These are phyloP conservation scores for Luffia ferchaultella DNA, from an alignment of 2,888 invertebrate species.

Conservation along the genomic window DNA sequence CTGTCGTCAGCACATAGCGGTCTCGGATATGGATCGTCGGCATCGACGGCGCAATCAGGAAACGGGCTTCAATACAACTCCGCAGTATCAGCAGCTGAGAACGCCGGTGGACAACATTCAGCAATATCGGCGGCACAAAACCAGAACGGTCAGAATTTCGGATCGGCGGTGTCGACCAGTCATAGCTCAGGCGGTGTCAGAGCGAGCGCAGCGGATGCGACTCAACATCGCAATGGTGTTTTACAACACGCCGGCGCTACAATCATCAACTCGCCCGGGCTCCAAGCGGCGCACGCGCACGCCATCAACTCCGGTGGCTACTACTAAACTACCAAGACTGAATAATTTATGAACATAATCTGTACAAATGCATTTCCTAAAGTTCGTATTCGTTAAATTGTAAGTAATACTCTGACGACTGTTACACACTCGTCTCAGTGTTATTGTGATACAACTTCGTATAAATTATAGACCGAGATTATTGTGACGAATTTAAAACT, in stretches of 20 bases:
- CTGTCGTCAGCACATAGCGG: slow-evolving; percentile 31
- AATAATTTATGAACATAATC: too few relatives aligned
- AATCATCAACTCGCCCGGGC: slow-evolving; percentile 35
- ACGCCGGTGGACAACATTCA: slow-evolving; percentile 19
- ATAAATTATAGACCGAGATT: slow-evolving; percentile 2
- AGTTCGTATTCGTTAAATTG: not conserved
- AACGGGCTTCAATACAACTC: slow-evolving; percentile 22
- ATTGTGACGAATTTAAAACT: too few relatives aligned
- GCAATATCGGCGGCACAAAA: slow-evolving; percentile 31
- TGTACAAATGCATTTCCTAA: too few relatives aligned
- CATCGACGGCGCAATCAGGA: slow-evolving; percentile 24
- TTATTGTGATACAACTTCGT: slow-evolving; percentile 23
- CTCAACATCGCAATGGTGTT: slow-evolving; percentile 23
- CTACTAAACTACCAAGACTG: slow-evolving; percentile 30
- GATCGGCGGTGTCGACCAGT: slow-evolving; percentile 31
- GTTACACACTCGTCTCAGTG: slow-evolving; percentile 36
- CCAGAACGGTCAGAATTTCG: slow-evolving; percentile 1
- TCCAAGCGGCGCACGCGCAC: slow-evolving; percentile 39
- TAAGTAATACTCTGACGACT: slow-evolving; percentile 41
- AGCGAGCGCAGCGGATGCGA: slow-evolving; percentile 21
- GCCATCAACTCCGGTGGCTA: slow-evolving; percentile 35
- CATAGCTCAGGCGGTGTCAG: slow-evolving; percentile 36
- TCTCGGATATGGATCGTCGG: slow-evolving; percentile 23
- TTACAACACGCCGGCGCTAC: slow-evolving; percentile 38
- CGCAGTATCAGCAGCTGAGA: slow-evolving; percentile 20